Evolutionary conservation across 2,797 vertebrate genomes (phyloP).

Genomic region (Girardinus metallicus): DNA sequence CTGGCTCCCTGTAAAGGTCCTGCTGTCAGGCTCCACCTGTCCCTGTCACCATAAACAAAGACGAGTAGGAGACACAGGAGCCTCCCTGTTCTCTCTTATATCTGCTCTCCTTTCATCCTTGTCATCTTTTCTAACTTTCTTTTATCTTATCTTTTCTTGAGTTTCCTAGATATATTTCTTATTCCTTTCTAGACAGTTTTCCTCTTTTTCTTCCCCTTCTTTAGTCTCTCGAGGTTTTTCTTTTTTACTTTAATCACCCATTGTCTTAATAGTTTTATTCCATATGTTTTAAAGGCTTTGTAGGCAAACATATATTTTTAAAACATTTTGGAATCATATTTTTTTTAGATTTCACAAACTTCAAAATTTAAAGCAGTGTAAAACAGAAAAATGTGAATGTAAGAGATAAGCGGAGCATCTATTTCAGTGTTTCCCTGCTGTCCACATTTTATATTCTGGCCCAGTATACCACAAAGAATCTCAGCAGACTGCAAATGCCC

Average conservation of each 20-base stretch:
- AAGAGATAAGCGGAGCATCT: constrained; percentile 2
- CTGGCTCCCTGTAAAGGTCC: constrained; percentile 76
- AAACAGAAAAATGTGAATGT: constrained; percentile 15
- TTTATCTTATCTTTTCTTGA: constrained; percentile 42
- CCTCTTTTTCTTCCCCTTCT: neutral
- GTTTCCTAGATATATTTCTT: constrained; percentile 15
- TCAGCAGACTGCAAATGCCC: constrained; percentile 71
- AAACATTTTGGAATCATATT: neutral
- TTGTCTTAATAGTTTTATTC: constrained; percentile 10
- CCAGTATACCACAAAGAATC: constrained; percentile 46
- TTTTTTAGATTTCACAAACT: constrained; percentile 18
- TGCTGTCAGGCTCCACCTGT: constrained; percentile 79
- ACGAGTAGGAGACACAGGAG: constrained; percentile 65
- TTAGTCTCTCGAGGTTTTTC: constrained; percentile 8
- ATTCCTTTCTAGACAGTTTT: constrained; percentile 14
- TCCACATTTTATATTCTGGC: constrained; percentile 58
- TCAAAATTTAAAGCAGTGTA: constrained; percentile 6
- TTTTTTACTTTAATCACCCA: neutral
- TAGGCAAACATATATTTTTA: constrained; percentile 8
- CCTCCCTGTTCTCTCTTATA: constrained; percentile 55
- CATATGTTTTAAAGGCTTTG: constrained; percentile 1
- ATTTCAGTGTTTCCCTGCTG: constrained; percentile 32
- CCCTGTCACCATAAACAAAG: constrained; percentile 80
- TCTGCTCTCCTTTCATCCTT: constrained; percentile 38
- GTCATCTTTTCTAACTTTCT: constrained; percentile 42